These are phyloP conservation scores for Pocota personata DNA, from an alignment of 2,888 invertebrate genomes.

Conservation along the genomic window DNA sequence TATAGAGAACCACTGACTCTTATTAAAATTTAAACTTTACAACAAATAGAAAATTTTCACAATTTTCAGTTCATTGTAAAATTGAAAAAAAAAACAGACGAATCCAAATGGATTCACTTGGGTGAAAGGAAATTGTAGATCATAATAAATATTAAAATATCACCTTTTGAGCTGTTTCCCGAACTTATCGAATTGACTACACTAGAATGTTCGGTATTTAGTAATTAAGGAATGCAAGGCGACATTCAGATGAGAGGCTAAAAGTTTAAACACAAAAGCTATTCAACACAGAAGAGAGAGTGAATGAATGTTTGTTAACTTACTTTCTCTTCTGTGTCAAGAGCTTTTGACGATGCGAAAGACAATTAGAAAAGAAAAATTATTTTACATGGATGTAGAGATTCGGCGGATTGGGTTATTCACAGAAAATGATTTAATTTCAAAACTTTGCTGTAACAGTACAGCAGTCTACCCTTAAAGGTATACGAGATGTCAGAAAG, in stretches of 20 bases:
- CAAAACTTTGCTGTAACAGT: too few species aligned
- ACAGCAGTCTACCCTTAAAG: too few species aligned
- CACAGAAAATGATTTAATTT: too few species aligned
- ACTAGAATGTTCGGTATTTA: slow-evolving; percentile 27
- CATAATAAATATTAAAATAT: slow-evolving; percentile 5
- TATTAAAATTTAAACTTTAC: slow-evolving; percentile 8
- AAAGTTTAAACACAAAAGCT: not conserved
- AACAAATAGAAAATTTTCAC: slow-evolving; percentile 41
- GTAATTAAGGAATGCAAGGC: not conserved
- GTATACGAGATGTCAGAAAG: too few species aligned
- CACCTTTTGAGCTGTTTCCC: slow-evolving; percentile 52
- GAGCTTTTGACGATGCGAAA: not conserved
- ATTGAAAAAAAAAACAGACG: not conserved
- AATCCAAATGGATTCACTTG: slow-evolving; percentile 30
- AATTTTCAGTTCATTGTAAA: slow-evolving; percentile 42
- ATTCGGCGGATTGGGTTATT: too few species aligned
- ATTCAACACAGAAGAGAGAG: not conserved
- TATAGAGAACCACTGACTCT: not conserved
- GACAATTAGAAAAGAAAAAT: too few species aligned
- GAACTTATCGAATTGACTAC: too few species aligned
- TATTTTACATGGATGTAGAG: too few species aligned
- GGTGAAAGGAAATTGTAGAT: slow-evolving; percentile 1
- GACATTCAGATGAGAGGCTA: too few species aligned
- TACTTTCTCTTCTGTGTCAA: not conserved
- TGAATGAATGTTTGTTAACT: not conserved